Conservation (phyloP, 2,888 invertebrate genomes). For the Cheilosia vernalis region DNA sequence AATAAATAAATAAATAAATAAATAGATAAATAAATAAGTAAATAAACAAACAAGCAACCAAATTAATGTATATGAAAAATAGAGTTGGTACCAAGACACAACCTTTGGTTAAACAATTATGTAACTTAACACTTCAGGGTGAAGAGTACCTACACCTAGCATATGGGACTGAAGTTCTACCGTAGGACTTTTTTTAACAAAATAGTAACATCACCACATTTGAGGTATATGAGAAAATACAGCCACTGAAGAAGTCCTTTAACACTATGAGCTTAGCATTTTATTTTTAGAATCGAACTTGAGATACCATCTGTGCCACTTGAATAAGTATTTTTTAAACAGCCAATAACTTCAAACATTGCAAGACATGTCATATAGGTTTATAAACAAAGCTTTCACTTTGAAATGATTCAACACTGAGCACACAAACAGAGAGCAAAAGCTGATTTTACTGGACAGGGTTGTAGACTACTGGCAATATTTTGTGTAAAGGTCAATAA, state of each 20-base stretch:
- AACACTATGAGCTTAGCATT: constrained; percentile 17
- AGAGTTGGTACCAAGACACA: neutral
- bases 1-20: too few species aligned
- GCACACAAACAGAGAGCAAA: neutral
- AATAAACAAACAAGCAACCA: too few species aligned
- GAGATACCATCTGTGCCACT: constrained; percentile 4
- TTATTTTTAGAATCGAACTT: constrained; percentile 6
- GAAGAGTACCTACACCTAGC: too few species aligned
- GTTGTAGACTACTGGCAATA: constrained; percentile 22
- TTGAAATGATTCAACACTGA: neutral
- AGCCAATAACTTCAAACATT: constrained; percentile 12
- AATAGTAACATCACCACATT: too few species aligned
- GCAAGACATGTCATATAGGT: neutral
- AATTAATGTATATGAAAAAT: neutral
- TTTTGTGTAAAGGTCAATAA: constrained; percentile 17
- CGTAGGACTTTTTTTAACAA: too few species aligned
- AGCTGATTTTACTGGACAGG: neutral
- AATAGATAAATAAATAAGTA: too few species aligned
- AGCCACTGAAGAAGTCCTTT: neutral
- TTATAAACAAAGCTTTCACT: constrained; percentile 14
- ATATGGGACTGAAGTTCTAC: too few species aligned
- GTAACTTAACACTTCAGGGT: too few species aligned
- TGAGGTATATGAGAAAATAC: too few species aligned
- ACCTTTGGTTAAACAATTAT: neutral
- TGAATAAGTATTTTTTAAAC: constrained; percentile 1